A percentile compares a stretch with the other conserved stretches of the same genome.
These are phyloP conservation scores for Channallabes apus DNA, from an alignment of 2,797 vertebrate genomes.

Conservation along the genomic window DNA sequence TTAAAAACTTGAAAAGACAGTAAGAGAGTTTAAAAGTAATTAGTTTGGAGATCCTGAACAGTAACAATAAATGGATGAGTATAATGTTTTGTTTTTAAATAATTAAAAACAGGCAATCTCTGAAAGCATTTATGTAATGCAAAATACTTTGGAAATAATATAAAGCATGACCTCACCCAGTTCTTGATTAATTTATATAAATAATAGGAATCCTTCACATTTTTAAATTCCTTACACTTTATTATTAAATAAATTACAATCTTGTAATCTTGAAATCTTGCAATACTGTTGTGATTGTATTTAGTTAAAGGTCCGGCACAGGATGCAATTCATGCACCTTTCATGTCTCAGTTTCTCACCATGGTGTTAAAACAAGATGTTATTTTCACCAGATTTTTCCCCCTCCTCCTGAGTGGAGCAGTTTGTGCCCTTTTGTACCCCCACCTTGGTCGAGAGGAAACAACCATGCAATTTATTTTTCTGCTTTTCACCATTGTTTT, in stretches of 20 bases:
- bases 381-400: slow-evolving; percentile 37
- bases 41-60: too few relatives aligned
- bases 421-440: slow-evolving; percentile 39
- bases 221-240: not conserved
- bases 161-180: not conserved
- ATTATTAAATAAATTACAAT: not conserved
- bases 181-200: not conserved
- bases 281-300: not conserved
- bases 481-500: slow-evolving; percentile 53
- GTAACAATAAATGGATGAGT: too few relatives aligned
- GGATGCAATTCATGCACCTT: not conserved
- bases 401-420: slow-evolving; percentile 31
- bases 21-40: not conserved
- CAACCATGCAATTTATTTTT: slow-evolving; percentile 53
- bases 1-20: too few relatives aligned
- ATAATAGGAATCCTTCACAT: not conserved
- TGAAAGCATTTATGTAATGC: too few relatives aligned
- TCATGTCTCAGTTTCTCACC: not conserved
- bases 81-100: not conserved
- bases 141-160: too few relatives aligned
- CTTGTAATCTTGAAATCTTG: not conserved
- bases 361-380: not conserved
- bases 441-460: slow-evolving; percentile 43
- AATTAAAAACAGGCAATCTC: too few relatives aligned
- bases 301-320: not conserved